Percentiles rank a stretch among this genome's conserved stretches.
Evolutionary conservation across 2,888 invertebrate species (phyloP).

Genomic region (Athalia cordata): DNA sequence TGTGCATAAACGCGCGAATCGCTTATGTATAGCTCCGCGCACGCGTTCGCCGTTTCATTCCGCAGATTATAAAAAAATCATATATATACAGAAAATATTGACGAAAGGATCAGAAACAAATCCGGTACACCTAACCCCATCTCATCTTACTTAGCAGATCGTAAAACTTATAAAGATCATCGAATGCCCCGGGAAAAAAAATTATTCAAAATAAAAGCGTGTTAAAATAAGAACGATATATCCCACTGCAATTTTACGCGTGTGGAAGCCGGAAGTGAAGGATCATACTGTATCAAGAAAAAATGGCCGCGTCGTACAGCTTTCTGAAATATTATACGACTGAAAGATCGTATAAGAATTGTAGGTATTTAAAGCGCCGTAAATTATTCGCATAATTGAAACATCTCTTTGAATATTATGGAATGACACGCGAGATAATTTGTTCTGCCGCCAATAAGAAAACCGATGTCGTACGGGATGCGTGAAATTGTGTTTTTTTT

Average conservation of each 20-base stretch:
- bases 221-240: too few relatives aligned
- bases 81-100: conserved; percentile 37
- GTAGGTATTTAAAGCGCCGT: conserved; percentile 9
- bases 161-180: too few relatives aligned
- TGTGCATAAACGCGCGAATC: conserved; percentile 37
- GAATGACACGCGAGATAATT: background rate
- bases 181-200: too few relatives aligned
- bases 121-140: background rate
- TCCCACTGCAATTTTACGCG: too few relatives aligned
- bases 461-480: background rate
- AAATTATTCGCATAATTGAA: conserved; percentile 33
- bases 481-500: background rate
- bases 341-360: conserved; percentile 10
- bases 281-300: too few relatives aligned
- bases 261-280: background rate
- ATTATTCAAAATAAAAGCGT: too few relatives aligned
- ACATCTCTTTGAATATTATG: conserved; percentile 17
- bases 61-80: conserved; percentile 28
- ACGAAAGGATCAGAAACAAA: conserved; percentile 24
- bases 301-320: too few relatives aligned
- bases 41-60: conserved; percentile 16
- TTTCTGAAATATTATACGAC: background rate
- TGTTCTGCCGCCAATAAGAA: background rate
- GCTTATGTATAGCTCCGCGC: conserved; percentile 20
- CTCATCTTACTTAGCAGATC: too few relatives aligned